Base-by-base conservation (phyloP, 35 echinoderm and acorn worm genomes). In the Heliocidaris erythrogramma region DNA sequence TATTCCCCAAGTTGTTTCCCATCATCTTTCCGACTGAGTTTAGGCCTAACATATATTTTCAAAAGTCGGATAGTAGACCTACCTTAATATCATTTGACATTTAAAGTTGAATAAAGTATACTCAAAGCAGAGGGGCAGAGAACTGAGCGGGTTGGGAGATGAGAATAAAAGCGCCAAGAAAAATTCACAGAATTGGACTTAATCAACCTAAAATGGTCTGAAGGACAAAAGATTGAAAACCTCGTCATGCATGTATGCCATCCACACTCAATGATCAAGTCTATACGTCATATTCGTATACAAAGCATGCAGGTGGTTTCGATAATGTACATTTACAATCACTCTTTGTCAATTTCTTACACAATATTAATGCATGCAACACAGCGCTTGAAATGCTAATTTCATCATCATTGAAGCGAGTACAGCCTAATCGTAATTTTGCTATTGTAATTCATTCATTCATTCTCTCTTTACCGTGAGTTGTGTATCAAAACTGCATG, bases 181-280 rank as follows among this genome's bases (percentile, higher is more conserved):
- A 21, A 27, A 78, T 24, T 78, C 65, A 78, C 27, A 78, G 17
- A 27, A 78, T 27, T 24, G 65, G 7, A 78, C 21, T n/a, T 78
- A 78, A 78, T 78, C 65, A 78, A 78, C 65, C 65, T 78, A 78
- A 78, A 78, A 78, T n/a, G 65, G 65, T 78, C 17, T 78, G 65
- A 78, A 78, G 65, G 65, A 78, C 65, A 78, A 78, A 78, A 78
- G 17, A 78, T 78, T 78, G 65, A 78, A 78, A 27, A 21, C 2
- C 5, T 18, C 27, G 16, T 71, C 61, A 71, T 71, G 24, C 61
- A 16, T 78, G 65, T n/a, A 78, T 27, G 27, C 65, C 52, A 56
- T 56, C 52, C 52, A 78, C 17, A 78, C 14, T 27, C 65, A 4
- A 78, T 78, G 65, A 78, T 56, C 21, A 78, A 78, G 65, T 27